Evolutionary conservation across 2,888 invertebrate species (phyloP).

Genomic region (Ochlodes sylvanus): DNA sequence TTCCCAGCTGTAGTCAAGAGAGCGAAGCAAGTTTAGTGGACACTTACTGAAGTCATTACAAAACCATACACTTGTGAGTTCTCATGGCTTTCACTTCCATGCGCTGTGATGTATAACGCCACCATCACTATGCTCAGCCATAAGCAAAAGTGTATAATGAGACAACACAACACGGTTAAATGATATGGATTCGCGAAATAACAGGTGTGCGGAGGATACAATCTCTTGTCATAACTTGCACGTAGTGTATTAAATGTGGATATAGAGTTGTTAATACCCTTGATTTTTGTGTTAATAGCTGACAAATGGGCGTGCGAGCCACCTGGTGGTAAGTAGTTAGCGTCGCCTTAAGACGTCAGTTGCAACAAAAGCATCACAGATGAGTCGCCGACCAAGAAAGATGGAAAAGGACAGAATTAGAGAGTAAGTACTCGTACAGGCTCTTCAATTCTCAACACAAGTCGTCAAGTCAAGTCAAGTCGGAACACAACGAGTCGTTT

Average conservation of each 20-base stretch:
- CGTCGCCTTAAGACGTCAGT: no score
- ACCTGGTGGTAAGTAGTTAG: no score
- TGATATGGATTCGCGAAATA: conserved; percentile 71
- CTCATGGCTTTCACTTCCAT: conserved; percentile 60
- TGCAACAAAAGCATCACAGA: no score
- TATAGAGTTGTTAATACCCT: conserved; percentile 37
- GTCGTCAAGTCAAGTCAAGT: no score
- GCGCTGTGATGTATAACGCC: conserved; percentile 54
- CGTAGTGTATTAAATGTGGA: conserved; percentile 41
- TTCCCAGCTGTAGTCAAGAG: no score
- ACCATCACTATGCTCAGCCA: conserved; percentile 27
- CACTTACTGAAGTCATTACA: conserved; percentile 17
- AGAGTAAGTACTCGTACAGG: no score
- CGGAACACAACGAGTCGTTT: no score
- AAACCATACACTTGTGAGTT: conserved; percentile 44
- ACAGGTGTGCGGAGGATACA: conserved; percentile 64
- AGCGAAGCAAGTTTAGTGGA: neutral
- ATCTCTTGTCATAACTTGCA: conserved; percentile 64
- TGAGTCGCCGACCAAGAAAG: no score
- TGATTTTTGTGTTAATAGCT: no score
- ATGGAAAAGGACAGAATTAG: no score
- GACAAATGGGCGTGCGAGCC: no score
- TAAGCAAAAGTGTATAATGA: conserved; percentile 29
- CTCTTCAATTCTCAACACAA: no score
- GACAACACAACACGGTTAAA: conserved; percentile 52